Evolutionary conservation across 2,888 invertebrate species (phyloP).

Genomic region (Carterocephalus palaemon): DNA sequence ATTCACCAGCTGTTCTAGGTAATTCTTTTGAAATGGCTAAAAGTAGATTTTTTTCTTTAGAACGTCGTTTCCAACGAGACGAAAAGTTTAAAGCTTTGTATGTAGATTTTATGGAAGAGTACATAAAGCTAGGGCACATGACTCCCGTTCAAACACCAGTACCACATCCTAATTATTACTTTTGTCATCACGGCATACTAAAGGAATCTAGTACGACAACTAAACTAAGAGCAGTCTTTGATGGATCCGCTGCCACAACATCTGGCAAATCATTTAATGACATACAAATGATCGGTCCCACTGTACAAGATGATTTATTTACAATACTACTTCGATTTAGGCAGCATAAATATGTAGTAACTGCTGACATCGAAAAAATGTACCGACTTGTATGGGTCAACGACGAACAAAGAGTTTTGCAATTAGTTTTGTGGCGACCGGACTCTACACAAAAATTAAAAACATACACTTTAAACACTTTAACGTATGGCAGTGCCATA

Average conservation of each 20-base stretch:
- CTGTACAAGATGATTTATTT: too few relatives aligned
- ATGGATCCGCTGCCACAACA: constrained; percentile 32
- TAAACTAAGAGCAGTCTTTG: constrained; percentile 34
- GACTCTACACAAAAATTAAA: constrained; percentile 27
- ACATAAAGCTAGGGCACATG: constrained; percentile 33
- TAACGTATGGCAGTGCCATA: constrained; percentile 34
- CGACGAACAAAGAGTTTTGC: constrained; percentile 25
- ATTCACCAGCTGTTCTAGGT: constrained; percentile 7
- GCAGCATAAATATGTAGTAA: too few relatives aligned
- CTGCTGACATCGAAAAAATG: constrained; percentile 31
- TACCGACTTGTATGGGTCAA: constrained; percentile 22
- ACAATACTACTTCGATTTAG: too few relatives aligned
- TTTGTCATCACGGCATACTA: constrained; percentile 27
- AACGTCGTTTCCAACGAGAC: constrained; percentile 26
- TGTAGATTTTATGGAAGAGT: constrained; percentile 33
- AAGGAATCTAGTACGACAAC: constrained; percentile 26
- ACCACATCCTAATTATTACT: constrained; percentile 25
- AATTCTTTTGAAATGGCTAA: constrained; percentile 11
- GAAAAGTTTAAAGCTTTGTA: constrained; percentile 28
- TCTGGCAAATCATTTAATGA: constrained; percentile 31
- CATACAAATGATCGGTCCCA: too few relatives aligned
- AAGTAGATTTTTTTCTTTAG: constrained; percentile 9
- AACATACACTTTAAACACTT: constrained; percentile 29
- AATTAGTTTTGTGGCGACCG: constrained; percentile 29
- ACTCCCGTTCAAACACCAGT: constrained; percentile 23